Conservation (phyloP, 2,888 invertebrate species). For the Copidosoma aretas region DNA sequence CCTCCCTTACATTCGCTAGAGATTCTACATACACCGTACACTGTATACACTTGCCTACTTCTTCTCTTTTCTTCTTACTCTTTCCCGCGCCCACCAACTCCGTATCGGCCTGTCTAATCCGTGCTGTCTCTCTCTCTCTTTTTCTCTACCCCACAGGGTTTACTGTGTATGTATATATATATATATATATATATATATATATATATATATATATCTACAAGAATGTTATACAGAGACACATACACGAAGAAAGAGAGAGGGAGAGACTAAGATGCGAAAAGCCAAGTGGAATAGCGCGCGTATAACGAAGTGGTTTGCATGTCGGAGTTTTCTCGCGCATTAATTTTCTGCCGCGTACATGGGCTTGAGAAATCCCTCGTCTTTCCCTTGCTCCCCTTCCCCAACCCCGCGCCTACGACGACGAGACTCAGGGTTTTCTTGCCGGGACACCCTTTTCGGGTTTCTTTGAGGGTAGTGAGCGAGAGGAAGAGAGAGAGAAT, state of each 20-base stretch:
- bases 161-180: constrained; percentile 9
- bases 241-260: too few relatives aligned
- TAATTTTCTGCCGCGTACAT: constrained; percentile 31
- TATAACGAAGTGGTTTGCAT: constrained; percentile 35
- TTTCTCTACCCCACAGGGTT: constrained; percentile 11
- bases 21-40: too few relatives aligned
- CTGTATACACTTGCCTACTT: too few relatives aligned
- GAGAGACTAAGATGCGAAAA: background rate
- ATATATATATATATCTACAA: background rate
- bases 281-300: constrained; percentile 4
- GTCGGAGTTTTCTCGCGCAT: constrained; percentile 32
- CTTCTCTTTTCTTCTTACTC: constrained; percentile 2
- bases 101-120: constrained; percentile 22
- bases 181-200: background rate
- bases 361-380: background rate
- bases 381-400: constrained; percentile 4
- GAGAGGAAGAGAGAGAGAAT: background rate
- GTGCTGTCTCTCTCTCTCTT: constrained; percentile 27
- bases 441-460: background rate
- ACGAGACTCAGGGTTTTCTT: too few relatives aligned
- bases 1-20: too few relatives aligned
- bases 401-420: too few relatives aligned
- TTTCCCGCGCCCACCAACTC: constrained; percentile 10
- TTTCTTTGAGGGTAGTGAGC: constrained; percentile 2
- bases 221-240: too few relatives aligned